Base-by-base conservation (phyloP, 2,888 invertebrate genomes). In the Pyrrhia umbra region DNA sequence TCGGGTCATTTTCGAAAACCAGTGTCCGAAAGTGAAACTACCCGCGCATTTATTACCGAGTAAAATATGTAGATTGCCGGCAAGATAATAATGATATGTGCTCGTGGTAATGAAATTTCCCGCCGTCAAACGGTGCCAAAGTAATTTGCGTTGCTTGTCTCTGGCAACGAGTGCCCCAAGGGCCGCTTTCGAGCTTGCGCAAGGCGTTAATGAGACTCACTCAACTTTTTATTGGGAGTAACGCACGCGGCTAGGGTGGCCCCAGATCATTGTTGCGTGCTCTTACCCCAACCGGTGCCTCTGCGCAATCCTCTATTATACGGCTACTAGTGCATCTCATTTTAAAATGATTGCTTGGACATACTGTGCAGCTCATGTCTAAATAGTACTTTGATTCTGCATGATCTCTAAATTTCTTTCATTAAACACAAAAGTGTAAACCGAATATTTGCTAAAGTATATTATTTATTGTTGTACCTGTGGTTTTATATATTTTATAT, bases 21-120 rank as follows among this genome's bases (percentile, higher is more conserved):
- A 90, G 93, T 90, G 94, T 88, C 91, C 80, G 93, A 95, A 94
- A 95, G 95, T 94, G 95, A 95, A 95, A 95, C 94, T 92, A 91
- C 92, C 89, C 89, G 91, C 88, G 90, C 93, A 93, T 94, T 94
- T 94, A 94, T 94, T 94, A 92, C 93, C 85, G 88, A 89, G 92
- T 93, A 94, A 94, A 95, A 94, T 94, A 94, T 94, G 95, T 94
- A 95, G 95, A 95, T 95, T 94, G 95, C 90, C 86, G 87, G 87
- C 87, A 85, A 94, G 94, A 94, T 94, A 95, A 95, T 95, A 94
- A 95, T 94, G 94, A 95, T 95, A 94, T 95, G 95, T 95, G 94
- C 94, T 93, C 89, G 92, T 94, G 94, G 94, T 94, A 95, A 95
- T 94, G 95, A 95, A 95, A 94, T 95, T 95, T 94, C 94, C 94